Conservation (phyloP, 2,888 invertebrate species). For the Folsomia candida region DNA sequence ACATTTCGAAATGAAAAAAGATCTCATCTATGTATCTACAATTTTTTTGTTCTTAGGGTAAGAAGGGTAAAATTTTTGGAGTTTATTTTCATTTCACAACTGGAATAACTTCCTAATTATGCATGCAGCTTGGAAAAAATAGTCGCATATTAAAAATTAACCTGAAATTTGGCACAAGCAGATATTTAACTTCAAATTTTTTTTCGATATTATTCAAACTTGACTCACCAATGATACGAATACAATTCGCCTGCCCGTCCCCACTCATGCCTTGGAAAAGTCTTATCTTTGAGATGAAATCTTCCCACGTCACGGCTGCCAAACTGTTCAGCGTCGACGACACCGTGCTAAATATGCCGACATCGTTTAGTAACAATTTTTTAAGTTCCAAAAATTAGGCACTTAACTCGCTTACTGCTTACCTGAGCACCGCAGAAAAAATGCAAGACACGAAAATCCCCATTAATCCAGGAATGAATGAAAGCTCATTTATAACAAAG, state of each 20-base stretch:
- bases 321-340: constrained; percentile 34
- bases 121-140: background rate
- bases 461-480: constrained; percentile 44
- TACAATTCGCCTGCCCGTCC: constrained; percentile 59
- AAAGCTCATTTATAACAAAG: constrained; percentile 39
- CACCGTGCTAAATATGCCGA: constrained; percentile 23
- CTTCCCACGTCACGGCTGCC: constrained; percentile 46
- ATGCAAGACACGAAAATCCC: constrained; percentile 45
- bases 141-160: no score
- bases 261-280: constrained; percentile 64
- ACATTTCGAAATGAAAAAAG: no score
- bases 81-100: no score
- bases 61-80: no score
- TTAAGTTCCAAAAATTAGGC: background rate
- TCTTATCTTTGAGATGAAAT: constrained; percentile 56
- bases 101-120: background rate
- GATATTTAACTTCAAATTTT: no score
- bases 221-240: constrained; percentile 63
- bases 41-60: no score
- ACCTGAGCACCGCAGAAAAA: constrained; percentile 48
- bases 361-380: background rate
- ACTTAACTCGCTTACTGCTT: constrained; percentile 3
- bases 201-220: background rate
- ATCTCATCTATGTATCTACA: no score
- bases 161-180: no score